Conservation (phyloP, 2,888 invertebrate species). For the Steinernema hermaphroditum region DNA sequence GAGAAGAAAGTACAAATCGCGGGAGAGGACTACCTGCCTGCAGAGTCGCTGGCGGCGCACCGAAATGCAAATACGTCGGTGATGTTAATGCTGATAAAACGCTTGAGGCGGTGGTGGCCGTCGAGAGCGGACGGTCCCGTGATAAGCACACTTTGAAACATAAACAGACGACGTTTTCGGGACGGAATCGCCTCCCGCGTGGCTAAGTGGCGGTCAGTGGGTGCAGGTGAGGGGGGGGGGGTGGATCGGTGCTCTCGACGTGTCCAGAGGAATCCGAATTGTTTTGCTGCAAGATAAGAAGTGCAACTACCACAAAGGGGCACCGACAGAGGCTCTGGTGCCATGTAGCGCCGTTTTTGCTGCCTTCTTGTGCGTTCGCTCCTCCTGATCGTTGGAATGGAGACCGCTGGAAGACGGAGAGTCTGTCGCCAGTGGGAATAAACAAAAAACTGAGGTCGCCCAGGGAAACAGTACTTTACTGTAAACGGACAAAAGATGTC, state of each 20-base stretch:
- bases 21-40: background rate
- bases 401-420: no score
- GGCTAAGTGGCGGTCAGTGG: background rate
- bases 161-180: background rate
- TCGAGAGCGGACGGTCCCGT: slow-evolving; percentile 17
- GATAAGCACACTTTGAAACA: slow-evolving; percentile 25
- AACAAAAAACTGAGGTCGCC: background rate
- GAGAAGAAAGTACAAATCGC: background rate
- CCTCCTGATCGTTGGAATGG: no score
- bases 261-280: background rate
- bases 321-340: background rate
- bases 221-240: background rate
- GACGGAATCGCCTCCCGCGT: background rate
- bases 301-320: slow-evolving; percentile 3
- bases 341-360: background rate
- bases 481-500: no score
- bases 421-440: background rate
- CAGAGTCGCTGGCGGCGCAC: background rate
- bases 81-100: slow-evolving; percentile 18
- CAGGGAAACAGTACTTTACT: no score
- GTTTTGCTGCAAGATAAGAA: slow-evolving; percentile 23
- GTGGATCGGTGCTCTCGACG: background rate
- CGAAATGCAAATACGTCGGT: slow-evolving; percentile 22
- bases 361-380: background rate
- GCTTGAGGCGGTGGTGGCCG: slow-evolving; percentile 14